These are phyloP conservation scores for Ophioninae sp. DNA, from an alignment of 2,888 invertebrate species.

Conservation along the genomic window DNA sequence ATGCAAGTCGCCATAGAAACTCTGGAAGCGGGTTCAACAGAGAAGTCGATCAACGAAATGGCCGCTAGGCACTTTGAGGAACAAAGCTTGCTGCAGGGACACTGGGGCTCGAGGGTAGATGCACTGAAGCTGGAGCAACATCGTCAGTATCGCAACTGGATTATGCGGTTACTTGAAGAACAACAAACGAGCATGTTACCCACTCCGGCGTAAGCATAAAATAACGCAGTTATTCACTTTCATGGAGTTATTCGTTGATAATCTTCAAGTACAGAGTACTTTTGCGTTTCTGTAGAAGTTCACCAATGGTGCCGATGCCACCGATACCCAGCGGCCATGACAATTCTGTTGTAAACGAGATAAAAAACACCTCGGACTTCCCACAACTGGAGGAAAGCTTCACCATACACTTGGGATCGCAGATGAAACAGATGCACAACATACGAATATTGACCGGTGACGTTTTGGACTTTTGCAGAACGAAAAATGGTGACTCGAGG, in stretches of 20 bases:
- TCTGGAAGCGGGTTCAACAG: constrained; percentile 89
- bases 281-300: constrained; percentile 76
- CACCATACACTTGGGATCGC: constrained; percentile 98
- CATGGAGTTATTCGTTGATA: neutral
- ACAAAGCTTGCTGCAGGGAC: constrained; percentile 91
- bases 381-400: constrained; percentile 94
- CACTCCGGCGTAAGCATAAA: constrained; percentile 81
- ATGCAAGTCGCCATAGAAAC: constrained; percentile 93
- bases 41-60: constrained; percentile 92
- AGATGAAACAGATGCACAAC: constrained; percentile 99
- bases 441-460: constrained; percentile 94
- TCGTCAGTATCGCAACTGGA: constrained; percentile 93
- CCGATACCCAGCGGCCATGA: constrained; percentile 75
- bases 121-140: constrained; percentile 92
- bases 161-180: constrained; percentile 90
- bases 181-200: constrained; percentile 84
- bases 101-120: constrained; percentile 93
- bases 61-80: constrained; percentile 91
- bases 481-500: constrained; percentile 81
- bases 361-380: constrained; percentile 74
- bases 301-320: constrained; percentile 80
- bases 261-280: neutral
- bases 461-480: constrained; percentile 90
- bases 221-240: neutral
- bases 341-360: constrained; percentile 73